Evolutionary conservation across 2,113 vertebrate species (phyloP).

Genomic region (Vicugna pacos): DNA sequence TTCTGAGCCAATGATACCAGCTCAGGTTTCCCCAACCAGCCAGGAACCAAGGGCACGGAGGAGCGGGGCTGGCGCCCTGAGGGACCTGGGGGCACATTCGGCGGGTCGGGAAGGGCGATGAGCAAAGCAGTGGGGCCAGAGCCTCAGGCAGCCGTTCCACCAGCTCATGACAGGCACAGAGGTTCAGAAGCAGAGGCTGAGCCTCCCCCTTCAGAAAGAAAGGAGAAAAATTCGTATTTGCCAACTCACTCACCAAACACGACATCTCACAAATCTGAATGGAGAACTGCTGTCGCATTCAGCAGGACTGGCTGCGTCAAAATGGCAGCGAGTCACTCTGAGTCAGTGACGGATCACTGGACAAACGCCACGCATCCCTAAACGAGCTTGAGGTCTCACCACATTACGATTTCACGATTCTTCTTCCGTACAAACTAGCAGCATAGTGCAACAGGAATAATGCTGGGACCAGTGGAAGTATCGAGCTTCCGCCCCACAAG

Average conservation of each 20-base stretch:
- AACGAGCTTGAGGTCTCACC: conserved; percentile 34
- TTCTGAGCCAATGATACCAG: not conserved
- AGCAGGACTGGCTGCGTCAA: not conserved
- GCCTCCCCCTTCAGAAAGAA: not conserved
- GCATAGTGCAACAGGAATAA: not conserved
- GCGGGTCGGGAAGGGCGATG: not conserved
- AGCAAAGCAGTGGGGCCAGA: not conserved
- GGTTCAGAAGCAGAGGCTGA: not conserved
- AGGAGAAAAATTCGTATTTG: conserved; percentile 35
- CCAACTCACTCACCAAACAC: not conserved
- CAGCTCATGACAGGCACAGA: not conserved
- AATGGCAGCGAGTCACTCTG: not conserved
- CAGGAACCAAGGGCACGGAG: not conserved
- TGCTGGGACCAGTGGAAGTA: not conserved
- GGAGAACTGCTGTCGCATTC: conserved; percentile 44
- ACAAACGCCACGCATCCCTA: conserved; percentile 27
- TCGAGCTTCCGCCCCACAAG: not conserved
- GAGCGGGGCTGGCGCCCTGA: not conserved
- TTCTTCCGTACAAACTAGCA: not conserved
- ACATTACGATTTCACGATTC: not conserved
- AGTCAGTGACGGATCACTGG: conserved; percentile 13
- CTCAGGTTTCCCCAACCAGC: not conserved
- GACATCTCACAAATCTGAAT: conserved; percentile 45
- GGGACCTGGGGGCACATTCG: not conserved
- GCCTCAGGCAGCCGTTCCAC: not conserved